These are phyloP conservation scores for Alviniconcha marisindica DNA, from an alignment of 1,140 invertebrate species.

Conservation along the genomic window DNA sequence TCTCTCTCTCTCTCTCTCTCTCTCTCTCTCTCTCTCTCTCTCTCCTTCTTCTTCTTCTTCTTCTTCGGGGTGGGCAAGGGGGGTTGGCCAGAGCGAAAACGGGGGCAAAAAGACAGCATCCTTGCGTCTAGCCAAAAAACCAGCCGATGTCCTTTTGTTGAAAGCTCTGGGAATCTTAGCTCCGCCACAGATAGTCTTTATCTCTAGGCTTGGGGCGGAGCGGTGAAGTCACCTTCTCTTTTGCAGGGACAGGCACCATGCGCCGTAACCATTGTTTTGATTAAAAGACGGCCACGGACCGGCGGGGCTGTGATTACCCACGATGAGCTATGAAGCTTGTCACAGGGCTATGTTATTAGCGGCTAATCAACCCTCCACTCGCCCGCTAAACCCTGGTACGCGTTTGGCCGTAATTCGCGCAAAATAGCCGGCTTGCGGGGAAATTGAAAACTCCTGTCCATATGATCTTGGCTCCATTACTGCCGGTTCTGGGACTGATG, in stretches of 20 bases:
- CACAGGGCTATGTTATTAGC: background rate
- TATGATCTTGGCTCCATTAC: background rate
- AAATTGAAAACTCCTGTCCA: conserved; percentile 17
- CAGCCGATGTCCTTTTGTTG: too few relatives aligned
- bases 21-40: background rate
- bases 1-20: background rate
- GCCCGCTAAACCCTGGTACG: background rate
- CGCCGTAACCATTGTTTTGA: background rate
- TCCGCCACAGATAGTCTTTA: too few relatives aligned
- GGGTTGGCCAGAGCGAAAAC: too few relatives aligned
- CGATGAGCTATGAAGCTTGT: conserved; percentile 11
- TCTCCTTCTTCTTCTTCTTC: too few relatives aligned
- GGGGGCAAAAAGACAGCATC: too few relatives aligned
- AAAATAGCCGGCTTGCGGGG: background rate
- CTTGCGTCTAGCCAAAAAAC: too few relatives aligned
- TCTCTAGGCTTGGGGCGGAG: too few relatives aligned
- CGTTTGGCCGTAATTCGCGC: background rate
- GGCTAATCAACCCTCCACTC: background rate
- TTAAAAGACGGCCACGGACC: background rate
- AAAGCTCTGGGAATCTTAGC: too few relatives aligned
- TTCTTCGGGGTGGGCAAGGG: too few relatives aligned
- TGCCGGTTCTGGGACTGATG: background rate
- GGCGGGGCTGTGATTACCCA: background rate
- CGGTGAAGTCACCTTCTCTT: too few relatives aligned
- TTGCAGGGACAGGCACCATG: too few relatives aligned